A percentile compares a stretch with the other conserved stretches of the same genome.
These are phyloP conservation scores for Bos taurus DNA, from an alignment of 2,113 vertebrate genomes.

Conservation along the genomic window DNA sequence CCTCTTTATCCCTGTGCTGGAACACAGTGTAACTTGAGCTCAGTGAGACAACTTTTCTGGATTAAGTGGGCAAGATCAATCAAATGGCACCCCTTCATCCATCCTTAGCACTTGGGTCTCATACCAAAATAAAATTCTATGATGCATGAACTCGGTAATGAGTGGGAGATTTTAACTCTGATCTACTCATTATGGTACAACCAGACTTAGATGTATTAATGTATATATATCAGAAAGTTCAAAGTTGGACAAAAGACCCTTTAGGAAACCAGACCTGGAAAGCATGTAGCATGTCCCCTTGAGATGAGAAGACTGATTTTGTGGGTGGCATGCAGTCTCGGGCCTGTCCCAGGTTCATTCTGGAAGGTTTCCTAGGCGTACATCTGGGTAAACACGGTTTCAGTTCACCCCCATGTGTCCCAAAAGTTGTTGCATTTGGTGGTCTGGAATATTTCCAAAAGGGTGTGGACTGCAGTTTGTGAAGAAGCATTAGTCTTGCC, in stretches of 20 bases:
- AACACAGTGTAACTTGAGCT: neutral
- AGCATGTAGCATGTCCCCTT: neutral
- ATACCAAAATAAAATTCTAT: neutral
- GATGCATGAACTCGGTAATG: neutral
- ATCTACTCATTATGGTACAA: fast-evolving
- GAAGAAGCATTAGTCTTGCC: conserved; percentile 12
- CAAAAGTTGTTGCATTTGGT: neutral
- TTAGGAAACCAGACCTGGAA: neutral
- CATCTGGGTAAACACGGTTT: neutral
- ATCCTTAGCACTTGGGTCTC: neutral
- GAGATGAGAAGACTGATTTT: neutral
- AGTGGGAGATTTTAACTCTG: neutral
- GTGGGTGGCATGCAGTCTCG: neutral
- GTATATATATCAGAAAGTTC: neutral
- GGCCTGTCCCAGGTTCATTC: neutral
- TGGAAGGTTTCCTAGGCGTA: neutral
- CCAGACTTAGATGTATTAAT: neutral
- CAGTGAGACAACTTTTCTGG: neutral
- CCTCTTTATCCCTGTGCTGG: neutral
- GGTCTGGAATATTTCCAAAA: conserved; percentile 31
- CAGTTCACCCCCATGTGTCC: neutral
- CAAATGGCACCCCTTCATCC: neutral
- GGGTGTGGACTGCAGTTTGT: neutral
- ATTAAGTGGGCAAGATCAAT: neutral
- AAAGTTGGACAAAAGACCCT: neutral